Percentiles rank a stretch among this genome's conserved stretches.
Evolutionary conservation across 2,888 invertebrate genomes (phyloP).

Genomic region (Thera obeliscata): DNA sequence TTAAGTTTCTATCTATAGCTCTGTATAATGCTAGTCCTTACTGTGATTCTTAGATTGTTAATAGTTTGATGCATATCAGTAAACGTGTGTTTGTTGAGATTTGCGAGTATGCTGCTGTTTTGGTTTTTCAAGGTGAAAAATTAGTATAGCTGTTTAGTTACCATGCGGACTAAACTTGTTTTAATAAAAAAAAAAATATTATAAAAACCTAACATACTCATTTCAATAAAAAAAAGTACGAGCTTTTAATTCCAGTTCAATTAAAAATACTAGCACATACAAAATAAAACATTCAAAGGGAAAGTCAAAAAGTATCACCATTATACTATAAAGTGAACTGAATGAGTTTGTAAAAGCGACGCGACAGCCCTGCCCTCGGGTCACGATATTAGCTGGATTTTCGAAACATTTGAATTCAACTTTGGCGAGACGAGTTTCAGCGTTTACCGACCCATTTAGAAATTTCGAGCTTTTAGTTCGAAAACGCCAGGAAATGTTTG

Average conservation of each 20-base stretch:
- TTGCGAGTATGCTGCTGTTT: conserved; percentile 13
- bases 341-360: not conserved
- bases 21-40: conserved; percentile 70
- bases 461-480: conserved; percentile 6
- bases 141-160: not conserved
- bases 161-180: too few species aligned
- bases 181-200: too few species aligned
- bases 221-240: too few species aligned
- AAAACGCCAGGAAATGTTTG: conserved; percentile 7
- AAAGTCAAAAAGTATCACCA: not conserved
- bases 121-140: conserved; percentile 1
- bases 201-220: too few species aligned
- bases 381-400: not conserved
- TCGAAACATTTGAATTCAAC: conserved; percentile 6
- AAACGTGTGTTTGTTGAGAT: conserved; percentile 20
- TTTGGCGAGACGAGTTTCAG: not conserved
- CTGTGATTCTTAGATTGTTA: conserved; percentile 69
- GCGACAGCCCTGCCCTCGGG: not conserved
- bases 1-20: conserved; percentile 41
- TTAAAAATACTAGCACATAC: not conserved
- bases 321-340: not conserved
- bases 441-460: conserved; percentile 1
- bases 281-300: not conserved
- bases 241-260: too few species aligned
- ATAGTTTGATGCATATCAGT: conserved; percentile 45